Evolutionary conservation across 2,797 vertebrate species (phyloP), one percentile per base, ranked within the genome.

Genomic region (Ispidina picta): DNA sequence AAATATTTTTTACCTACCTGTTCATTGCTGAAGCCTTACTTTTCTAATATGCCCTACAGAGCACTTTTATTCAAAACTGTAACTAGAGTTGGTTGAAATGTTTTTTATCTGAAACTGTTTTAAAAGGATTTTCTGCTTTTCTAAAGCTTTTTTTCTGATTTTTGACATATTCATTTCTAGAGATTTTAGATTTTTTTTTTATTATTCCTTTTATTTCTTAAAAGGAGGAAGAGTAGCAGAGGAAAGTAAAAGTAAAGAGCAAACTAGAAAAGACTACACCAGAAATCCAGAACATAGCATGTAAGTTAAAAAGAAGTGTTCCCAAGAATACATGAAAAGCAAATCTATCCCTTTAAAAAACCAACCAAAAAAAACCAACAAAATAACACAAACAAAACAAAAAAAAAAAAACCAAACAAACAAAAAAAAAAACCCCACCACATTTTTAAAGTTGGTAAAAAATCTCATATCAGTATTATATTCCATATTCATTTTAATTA

Each of bases 121-220:
- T 52, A 10, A 69, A 65, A 64, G 2, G 3, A 68, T 43, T 65
- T 72, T 0, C 26, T 66, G 12, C 2, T 71, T 86, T 68, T 35
- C 17, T 63, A 22, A 43, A 22, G 2, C 9, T 9, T 29, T 62
- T 52, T 66, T 69, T 43, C 15, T 29, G 3, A 23, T 68, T 88
- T 91, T 86, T 80, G 11, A 39, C 2, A 35, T 69, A 64, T 41
- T 4, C 7, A 1, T 43, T 71, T 74, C 39, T 63, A 52, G 8
- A 39, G 16, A 51, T 60, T 71, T 86, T 41, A 58, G 18, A 26
- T 19, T 20, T 0, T 1, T 18, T 49, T 62, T 64, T 62, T 12
- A n/a, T 0, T 3, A 35, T 12, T 10, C 51, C 39, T 64, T 60
- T 1, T 6, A 26, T 72, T 74, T 1, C 1, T 64, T 49, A 43